These are phyloP conservation scores for Anser cygnoides DNA, from an alignment of 2,113 vertebrate genomes.

Conservation along the genomic window DNA sequence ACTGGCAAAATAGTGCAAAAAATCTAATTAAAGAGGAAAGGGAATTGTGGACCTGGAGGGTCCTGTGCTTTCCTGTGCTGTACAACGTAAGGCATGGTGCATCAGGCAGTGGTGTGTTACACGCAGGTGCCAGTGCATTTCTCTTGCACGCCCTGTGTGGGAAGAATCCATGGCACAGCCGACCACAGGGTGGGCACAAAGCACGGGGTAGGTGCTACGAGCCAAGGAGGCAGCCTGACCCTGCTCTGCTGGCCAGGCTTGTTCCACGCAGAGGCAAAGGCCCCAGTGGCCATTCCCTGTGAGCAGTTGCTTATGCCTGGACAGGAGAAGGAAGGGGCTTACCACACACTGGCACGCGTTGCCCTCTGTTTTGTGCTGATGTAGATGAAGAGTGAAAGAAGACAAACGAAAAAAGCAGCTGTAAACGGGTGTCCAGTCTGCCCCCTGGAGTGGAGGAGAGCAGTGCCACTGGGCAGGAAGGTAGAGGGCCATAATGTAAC, in stretches of 20 bases:
- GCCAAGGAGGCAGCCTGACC: accelerated
- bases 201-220: not conserved
- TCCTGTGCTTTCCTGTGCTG: not conserved
- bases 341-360: not conserved
- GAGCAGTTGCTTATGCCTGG: not conserved
- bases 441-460: not conserved
- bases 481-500: not conserved
- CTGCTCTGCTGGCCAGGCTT: not conserved
- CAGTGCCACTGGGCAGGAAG: not conserved
- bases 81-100: accelerated
- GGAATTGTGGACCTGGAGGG: not conserved
- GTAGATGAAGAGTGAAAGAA: not conserved
- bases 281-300: not conserved
- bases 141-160: not conserved
- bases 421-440: not conserved
- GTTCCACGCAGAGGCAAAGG: not conserved
- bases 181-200: not conserved
- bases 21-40: not conserved
- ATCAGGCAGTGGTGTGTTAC: not conserved
- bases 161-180: not conserved
- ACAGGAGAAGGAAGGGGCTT: not conserved
- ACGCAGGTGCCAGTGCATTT: not conserved
- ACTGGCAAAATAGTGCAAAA: not conserved
- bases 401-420: not conserved
- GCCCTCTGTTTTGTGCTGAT: not conserved